A percentile compares a stretch with the other conserved stretches of the same genome.
Conservation (phyloP, 2,797 vertebrate genomes). For the Carapus acus region DNA sequence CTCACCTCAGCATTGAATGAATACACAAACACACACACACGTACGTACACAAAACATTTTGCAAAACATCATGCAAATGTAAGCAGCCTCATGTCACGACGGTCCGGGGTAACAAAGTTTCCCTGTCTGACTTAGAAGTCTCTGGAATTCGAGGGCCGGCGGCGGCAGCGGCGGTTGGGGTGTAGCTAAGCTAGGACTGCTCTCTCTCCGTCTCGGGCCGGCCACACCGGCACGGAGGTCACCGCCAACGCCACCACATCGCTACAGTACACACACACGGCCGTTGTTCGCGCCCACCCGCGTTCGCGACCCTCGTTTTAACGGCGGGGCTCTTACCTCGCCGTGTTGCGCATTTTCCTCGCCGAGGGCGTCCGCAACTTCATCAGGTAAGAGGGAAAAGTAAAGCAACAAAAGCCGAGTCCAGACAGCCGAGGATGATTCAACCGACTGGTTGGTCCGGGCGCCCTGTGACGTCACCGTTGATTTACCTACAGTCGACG, state of each 20-base stretch:
- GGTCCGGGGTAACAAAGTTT: neutral
- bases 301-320: neutral
- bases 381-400: constrained; percentile 22
- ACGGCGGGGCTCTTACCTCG: constrained; percentile 50
- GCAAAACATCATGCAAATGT: constrained; percentile 55
- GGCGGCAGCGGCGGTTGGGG: neutral
- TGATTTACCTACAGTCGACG: constrained; percentile 44
- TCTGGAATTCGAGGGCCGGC: rapidly evolving
- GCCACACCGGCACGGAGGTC: constrained; percentile 50
- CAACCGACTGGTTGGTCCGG: constrained; percentile 49
- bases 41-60: constrained; percentile 25
- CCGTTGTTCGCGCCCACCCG: neutral
- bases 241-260: constrained; percentile 23
- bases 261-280: constrained; percentile 24
- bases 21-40: no score
- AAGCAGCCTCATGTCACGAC: constrained; percentile 4
- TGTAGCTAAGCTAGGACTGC: constrained; percentile 12
- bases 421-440: constrained; percentile 28
- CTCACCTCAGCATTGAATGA: neutral
- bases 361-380: constrained; percentile 16
- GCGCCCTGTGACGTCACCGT: constrained; percentile 76
- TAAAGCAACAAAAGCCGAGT: neutral
- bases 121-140: neutral
- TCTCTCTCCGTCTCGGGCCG: constrained; percentile 12
- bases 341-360: constrained; percentile 36